Evolutionary conservation across 2,113 vertebrate species (phyloP), one percentile per base, ranked within the genome.

Genomic region (Empidonax alnorum): DNA sequence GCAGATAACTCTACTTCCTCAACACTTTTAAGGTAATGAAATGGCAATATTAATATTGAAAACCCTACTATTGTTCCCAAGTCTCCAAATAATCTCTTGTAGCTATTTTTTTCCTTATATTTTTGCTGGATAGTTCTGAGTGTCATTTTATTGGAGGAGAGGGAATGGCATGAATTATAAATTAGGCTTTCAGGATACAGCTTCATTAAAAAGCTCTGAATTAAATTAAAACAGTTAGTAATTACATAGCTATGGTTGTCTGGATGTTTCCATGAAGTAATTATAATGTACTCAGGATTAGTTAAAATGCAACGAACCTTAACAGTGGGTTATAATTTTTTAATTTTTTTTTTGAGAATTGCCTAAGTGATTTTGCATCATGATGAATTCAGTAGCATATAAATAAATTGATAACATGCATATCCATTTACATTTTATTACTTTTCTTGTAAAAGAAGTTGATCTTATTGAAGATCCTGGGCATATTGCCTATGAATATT

Each of bases 21-120:
- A 2, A 97, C 97, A 94, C 97, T 97, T 97, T 96, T 96, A 95
- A 98, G 99, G 99, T 99, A 98, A 89, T 78, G 30, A 72, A 89
- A 86, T 80, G 23, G 9, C 31, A 88, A 39, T 56, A 22, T 47
- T 83, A 55, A 73, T 92, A 28, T 8, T 56, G 31, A 47, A 88
- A 73, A 73, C 14, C 12, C 28, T 47, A 5, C 20, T 59, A 0
- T 44, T 78, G 22, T 86, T 91, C 79, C 58, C 49, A 73, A 69
- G 56, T 84, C 53, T 78, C n/a, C 28, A 62, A 56, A 79, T 76
- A 18, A 13, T 82, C 33, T 53, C 90, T 62, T 62, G 31, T 77
- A 35, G 35, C 56, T 91, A 12, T 37, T 84, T 94, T 85, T 73
- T 61, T 14, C 6, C 58, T 2, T n/a, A 55, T 33, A 49, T 37